These are phyloP conservation scores for Papilio xuthus DNA, from an alignment of 1,140 invertebrate genomes.

Conservation along the genomic window DNA sequence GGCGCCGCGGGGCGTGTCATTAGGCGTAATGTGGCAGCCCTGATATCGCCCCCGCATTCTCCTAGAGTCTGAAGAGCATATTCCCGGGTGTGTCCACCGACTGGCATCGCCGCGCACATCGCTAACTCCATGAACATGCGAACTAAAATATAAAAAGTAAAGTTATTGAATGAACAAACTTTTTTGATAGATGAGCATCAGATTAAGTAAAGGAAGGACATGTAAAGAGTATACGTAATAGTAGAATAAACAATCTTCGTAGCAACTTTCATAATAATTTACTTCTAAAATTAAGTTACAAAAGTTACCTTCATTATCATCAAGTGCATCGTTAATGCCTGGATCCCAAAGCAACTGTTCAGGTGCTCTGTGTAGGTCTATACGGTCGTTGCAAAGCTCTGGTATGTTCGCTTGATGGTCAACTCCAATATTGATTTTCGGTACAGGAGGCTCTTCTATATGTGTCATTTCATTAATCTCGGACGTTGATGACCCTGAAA, in stretches of 20 bases:
- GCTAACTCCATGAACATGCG: conserved; percentile 96
- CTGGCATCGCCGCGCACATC: conserved; percentile 94
- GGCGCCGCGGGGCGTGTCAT: conserved; percentile 88
- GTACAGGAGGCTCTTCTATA: conserved; percentile 61
- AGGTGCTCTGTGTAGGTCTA: conserved; percentile 75
- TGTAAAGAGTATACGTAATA: not conserved
- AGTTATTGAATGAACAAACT: not conserved
- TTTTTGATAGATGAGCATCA: not conserved
- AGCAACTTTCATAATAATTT: too few relatives aligned
- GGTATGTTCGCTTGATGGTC: conserved; percentile 94
- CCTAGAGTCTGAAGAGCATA: conserved; percentile 95
- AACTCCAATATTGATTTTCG: conserved; percentile 93
- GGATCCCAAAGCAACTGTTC: conserved; percentile 95
- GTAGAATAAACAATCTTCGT: not conserved
- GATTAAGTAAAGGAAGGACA: not conserved
- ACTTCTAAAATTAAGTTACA: too few relatives aligned
- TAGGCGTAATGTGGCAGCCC: conserved; percentile 92
- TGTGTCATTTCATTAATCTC: conserved; percentile 60
- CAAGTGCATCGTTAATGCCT: conserved; percentile 86
- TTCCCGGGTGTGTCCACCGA: conserved; percentile 96
- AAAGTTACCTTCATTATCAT: conserved; percentile 87
- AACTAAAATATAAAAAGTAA: conserved; percentile 80
- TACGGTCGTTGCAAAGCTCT: conserved; percentile 79
- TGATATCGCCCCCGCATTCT: conserved; percentile 92
- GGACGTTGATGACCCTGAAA: conserved; percentile 53